phyloP scores from a whole-genome alignment of 2,797 vertebrate genomes.

The Decapterus maruadsi region DNA sequence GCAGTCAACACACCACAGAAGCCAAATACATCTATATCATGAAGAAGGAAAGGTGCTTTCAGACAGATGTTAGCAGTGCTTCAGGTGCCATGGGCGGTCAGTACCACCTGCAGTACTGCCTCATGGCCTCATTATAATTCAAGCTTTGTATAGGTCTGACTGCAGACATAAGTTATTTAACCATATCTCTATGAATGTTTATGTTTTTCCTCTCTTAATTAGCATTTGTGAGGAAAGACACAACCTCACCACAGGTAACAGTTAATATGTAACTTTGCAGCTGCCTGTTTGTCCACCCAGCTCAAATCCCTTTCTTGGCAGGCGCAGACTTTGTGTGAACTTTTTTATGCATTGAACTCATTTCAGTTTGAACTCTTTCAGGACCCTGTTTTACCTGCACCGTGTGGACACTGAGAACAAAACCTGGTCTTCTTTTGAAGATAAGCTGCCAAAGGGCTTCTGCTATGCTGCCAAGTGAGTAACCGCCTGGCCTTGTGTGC shows the following conservation, averaged over 20 bases:
- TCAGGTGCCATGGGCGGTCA: neutral
- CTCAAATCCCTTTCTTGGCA: conserved; percentile 18
- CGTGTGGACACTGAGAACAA: conserved; percentile 84
- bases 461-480: conserved; percentile 85
- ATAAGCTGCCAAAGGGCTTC: conserved; percentile 85
- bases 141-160: neutral
- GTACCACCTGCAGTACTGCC: neutral
- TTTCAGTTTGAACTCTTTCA: conserved; percentile 50
- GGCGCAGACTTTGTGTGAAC: neutral
- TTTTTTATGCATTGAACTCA: conserved; percentile 18
- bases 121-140: conserved; percentile 1
- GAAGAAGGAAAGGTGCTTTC: neutral
- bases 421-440: conserved; percentile 85
- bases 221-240: neutral
- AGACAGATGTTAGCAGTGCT: neutral
- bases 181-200: neutral
- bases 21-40: neutral
- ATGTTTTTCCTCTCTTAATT: neutral
- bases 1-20: neutral
- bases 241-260: neutral
- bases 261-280: neutral
- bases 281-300: conserved; percentile 22
- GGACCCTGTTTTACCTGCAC: conserved; percentile 85
- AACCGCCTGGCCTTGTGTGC: conserved; percentile 50
- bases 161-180: neutral